phyloP scores from a whole-genome alignment of 2,888 invertebrate species.

The Eupeodes luniger region DNA sequence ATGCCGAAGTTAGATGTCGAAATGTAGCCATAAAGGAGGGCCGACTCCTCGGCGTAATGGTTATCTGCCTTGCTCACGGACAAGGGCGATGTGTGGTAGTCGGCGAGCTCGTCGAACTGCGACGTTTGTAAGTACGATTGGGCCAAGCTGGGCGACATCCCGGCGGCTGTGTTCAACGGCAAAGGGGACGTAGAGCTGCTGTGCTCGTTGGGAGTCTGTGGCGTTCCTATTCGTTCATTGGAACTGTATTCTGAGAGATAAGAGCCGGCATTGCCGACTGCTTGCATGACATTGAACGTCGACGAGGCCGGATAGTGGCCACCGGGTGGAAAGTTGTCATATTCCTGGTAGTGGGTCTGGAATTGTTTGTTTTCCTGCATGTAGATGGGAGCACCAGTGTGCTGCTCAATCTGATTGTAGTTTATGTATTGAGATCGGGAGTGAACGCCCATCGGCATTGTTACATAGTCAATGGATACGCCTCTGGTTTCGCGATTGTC shows the following conservation, averaged over 20 bases:
- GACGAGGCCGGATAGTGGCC: constrained; percentile 83
- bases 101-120: constrained; percentile 83
- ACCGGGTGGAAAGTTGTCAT: constrained; percentile 85
- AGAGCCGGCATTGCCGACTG: constrained; percentile 75
- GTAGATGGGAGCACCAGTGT: constrained; percentile 73
- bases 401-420: constrained; percentile 81
- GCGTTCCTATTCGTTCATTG: constrained; percentile 85
- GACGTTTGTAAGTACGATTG: constrained; percentile 84
- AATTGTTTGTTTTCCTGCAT: constrained; percentile 80
- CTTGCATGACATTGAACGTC: constrained; percentile 79
- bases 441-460: constrained; percentile 84
- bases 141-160: constrained; percentile 79
- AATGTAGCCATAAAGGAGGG: constrained; percentile 87
- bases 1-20: constrained; percentile 87
- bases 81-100: constrained; percentile 88
- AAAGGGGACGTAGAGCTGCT: constrained; percentile 86
- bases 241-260: constrained; percentile 80
- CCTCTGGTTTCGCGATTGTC: constrained; percentile 86
- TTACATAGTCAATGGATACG: constrained; percentile 85
- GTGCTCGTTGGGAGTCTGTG: constrained; percentile 86
- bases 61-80: constrained; percentile 87
- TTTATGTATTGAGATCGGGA: constrained; percentile 84
- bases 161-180: constrained; percentile 83
- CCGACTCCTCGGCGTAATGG: constrained; percentile 87
- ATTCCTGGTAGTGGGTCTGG: constrained; percentile 85